Base-by-base conservation (phyloP, 2,888 invertebrate species). In the Chaitophorus viminalis region DNA sequence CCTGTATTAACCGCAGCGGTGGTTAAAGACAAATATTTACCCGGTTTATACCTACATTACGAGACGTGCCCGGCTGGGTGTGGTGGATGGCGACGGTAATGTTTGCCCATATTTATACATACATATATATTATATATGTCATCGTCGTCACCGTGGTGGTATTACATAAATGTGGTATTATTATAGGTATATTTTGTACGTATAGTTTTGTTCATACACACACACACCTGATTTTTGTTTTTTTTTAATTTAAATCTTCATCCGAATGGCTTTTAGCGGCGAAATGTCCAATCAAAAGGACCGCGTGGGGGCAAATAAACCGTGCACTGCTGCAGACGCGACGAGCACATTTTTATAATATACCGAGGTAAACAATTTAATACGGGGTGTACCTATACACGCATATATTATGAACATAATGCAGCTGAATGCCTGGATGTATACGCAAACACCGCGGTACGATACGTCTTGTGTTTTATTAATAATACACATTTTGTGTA, bases 221-320 rank as follows among this genome's bases (percentile, higher is more conserved):
- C 39, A 77, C 87, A 87, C 86, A 21, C 79, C 74, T 81, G 86
- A 74, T 74, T 36, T 79, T 79, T 86, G 6, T 77, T 77, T 29
- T 46, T 46, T 46, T 46, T 46, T 46, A 14, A 14, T 14, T 46
- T 46, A 1, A 14, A 14, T 77, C 52, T 85, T 86, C 81, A 87
- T 81, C 87, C 31, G 87, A 81, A 87, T 81, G 79, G 87, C 87
- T 87, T 87, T 87, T 87, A 87, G 87, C 87, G 87, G 87, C 87
- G 74, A 87, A 81, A 87, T 74, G 87, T 81, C 87, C 87, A 75
- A 81, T 87, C 87, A 87, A 87, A 87, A 81, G 87, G 87, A 87
- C 72, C 74, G 72, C 17, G n/a, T n/a, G 52, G 72, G 25, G 54
- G 65, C 72, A 86, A 85, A 84, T 72, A 84, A 17, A 33, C 39